A percentile compares a stretch with the other conserved stretches of the same genome.
These are phyloP conservation scores for Sitta carolinensis DNA, from an alignment of 2,797 vertebrate genomes.

Conservation along the genomic window DNA sequence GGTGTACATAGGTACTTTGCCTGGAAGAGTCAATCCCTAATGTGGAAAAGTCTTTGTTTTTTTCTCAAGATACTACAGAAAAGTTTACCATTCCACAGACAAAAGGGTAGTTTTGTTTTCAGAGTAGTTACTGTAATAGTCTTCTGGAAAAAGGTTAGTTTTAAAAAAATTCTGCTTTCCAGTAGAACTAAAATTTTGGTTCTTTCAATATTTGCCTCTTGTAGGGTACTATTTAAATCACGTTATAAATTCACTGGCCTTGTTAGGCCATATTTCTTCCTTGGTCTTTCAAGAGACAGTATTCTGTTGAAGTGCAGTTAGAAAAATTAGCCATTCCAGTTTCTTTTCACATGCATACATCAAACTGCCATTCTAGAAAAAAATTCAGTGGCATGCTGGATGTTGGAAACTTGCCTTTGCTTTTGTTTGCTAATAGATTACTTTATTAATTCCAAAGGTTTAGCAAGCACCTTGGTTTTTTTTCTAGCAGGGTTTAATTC, in stretches of 20 bases:
- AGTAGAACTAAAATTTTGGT: background rate
- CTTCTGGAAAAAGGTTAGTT: background rate
- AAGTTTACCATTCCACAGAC: background rate
- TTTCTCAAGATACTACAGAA: background rate
- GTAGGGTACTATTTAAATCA: background rate
- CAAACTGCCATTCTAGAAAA: conserved; percentile 27
- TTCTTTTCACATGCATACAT: conserved; percentile 24
- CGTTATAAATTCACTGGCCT: background rate
- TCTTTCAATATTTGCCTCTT: background rate
- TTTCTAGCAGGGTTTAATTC: background rate
- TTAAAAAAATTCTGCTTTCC: background rate
- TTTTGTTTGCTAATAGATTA: conserved; percentile 50
- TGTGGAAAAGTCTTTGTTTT: background rate
- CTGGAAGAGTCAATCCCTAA: background rate
- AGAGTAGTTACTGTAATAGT: background rate
- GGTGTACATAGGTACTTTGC: background rate
- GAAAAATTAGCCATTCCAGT: conserved; percentile 39
- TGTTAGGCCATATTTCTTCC: background rate
- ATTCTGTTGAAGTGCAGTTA: conserved; percentile 26
- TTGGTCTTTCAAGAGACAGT: conserved; percentile 30
- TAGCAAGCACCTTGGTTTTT: background rate
- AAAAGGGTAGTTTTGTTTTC: background rate
- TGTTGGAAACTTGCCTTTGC: conserved; percentile 38
- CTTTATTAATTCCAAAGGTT: conserved; percentile 12
- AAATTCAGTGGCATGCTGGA: background rate